Evolutionary conservation across 2,888 invertebrate species (phyloP), one percentile per base, ranked within the genome.

Genomic region (Agrotis clavis): DNA sequence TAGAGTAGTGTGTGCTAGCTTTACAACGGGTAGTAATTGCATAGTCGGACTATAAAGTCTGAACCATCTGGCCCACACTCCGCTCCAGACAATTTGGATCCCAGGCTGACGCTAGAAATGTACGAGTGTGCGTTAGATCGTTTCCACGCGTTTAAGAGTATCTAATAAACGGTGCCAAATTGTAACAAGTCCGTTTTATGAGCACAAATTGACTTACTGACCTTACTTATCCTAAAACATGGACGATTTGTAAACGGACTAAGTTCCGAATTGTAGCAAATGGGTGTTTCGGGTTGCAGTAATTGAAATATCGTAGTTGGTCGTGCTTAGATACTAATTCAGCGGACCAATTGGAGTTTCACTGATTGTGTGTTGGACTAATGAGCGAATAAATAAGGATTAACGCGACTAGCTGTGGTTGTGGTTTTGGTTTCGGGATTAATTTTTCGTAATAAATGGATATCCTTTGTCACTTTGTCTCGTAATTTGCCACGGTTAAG

Each of bases 11-110:
- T 82, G 45, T 61, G 35, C 80, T 57, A 56, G 74, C 71, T 78
- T 74, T 77, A 76, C 65, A 65, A 56, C 14, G 77, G 73, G 60
- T 81, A 76, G 83, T 85, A 82, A 82, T 84, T 86, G 86, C 80
- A 78, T 75, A 77, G 74, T 70, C 62, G 60, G 60, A 69, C 82
- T 67, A 77, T 83, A 81, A 77, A 85, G 67, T 81, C 69, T 71
- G 69, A 59, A 68, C 74, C 85, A 85, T 73, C 85, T 85, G 86
- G 75, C 57, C 48, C 69, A 41, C 65, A 60, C 65, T 74, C 74
- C 61, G 19, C 60, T 56, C 67, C 56, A 70, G 73, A 79, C 73
- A 77, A 77, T 84, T 75, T 83, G 63, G 66, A 60, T 60, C 53
- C 63, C 57, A 14, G 41, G 4, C 53, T 67, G 41, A 41, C n/a